Evolutionary conservation across 2,797 vertebrate genomes (phyloP), one percentile per base, ranked within the genome.

Genomic region (Gorsachius magnificus): DNA sequence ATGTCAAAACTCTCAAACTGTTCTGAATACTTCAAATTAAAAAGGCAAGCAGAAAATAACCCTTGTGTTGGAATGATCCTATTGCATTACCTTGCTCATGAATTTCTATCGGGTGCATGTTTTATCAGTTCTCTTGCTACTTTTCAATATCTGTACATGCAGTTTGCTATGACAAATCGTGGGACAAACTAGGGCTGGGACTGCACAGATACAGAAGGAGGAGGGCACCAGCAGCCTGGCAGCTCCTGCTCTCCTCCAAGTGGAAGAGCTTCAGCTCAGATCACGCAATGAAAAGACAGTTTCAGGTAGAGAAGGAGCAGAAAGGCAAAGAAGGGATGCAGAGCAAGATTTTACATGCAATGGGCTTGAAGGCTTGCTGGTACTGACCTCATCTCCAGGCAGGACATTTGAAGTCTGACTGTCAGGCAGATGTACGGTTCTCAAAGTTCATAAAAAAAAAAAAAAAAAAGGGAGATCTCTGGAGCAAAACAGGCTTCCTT

Each of bases 41-140:
- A 87, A 83, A 93, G 77, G 86, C 74, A 85, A 84, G 66, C 3
- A 74, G 89, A 56, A 92, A 96, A 85, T 26, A 90, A 66, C 46
- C 61, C 38, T 43, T 6, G 24, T 45, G 61, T 21, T 19, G 25
- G 69, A 89, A 31, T 3, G 43, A 71, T 75, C 54, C 78, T 26
- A 5, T 35, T 57, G 75, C 53, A 36, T 70, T 83, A 29, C 53
- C 83, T 65, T 19, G n/a, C 79, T 90, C 72, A 87, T 68, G 29
- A 61, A 78, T 95, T 65, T 68, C 57, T 29, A 65, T 0, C 33
- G 41, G 36, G 53, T 35, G 35, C 31, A 28, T 28, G 43, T 85
- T 77, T 61, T 5, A 15, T 25, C 41, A 10, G n/a, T 16, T 64
- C 45, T 76, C 36, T 21, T 38, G 51, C 60, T 70, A 1, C 46